phyloP scores from a whole-genome alignment of 2,888 invertebrate species.

The Panzeria rudis region DNA sequence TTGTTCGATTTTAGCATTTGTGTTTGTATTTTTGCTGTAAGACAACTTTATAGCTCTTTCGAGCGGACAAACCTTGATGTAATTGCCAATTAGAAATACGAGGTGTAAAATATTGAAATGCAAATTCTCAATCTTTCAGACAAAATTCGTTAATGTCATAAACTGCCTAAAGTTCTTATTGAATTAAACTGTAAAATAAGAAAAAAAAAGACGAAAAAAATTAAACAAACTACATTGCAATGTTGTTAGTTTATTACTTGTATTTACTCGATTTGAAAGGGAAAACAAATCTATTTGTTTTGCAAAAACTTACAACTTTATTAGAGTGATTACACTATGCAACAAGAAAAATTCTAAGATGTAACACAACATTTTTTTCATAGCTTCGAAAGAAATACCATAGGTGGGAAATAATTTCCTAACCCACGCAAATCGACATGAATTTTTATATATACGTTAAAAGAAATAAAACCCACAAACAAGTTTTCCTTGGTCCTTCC shows the following conservation, averaged over 20 bases:
- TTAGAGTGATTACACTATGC: background rate
- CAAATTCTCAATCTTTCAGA: constrained; percentile 44
- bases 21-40: constrained; percentile 5
- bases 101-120: constrained; percentile 68
- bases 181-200: constrained; percentile 39
- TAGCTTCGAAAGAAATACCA: no score
- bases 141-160: constrained; percentile 63
- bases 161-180: constrained; percentile 62
- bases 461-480: no score
- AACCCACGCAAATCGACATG: no score
- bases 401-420: no score
- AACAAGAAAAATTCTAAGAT: no score
- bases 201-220: background rate
- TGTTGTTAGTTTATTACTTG: constrained; percentile 40
- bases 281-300: constrained; percentile 4
- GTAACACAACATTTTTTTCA: no score
- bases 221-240: constrained; percentile 27
- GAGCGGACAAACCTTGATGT: constrained; percentile 44
- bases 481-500: no score
- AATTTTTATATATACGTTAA: no score
- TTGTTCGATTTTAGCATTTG: constrained; percentile 18
- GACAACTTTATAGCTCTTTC: background rate
- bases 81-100: constrained; percentile 70
- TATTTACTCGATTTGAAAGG: background rate
- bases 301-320: constrained; percentile 13